Base-by-base conservation (phyloP, 2,113 vertebrate genomes). In the Phalacrocorax aristotelis region DNA sequence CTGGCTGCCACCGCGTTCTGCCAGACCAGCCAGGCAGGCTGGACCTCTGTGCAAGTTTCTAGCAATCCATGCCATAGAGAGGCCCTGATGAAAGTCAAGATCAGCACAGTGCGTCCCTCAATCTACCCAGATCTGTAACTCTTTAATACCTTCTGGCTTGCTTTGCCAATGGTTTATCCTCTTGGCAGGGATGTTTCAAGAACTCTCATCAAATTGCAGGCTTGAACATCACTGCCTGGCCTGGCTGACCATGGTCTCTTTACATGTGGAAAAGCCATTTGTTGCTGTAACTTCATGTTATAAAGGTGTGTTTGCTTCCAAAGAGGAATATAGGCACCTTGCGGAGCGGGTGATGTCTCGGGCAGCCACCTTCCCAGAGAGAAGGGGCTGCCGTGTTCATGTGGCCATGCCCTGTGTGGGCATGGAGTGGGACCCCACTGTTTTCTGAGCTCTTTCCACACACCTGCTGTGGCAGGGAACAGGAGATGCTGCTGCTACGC, bases 291-390 rank as follows among this genome's bases (percentile, higher is more conserved):
- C 38, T 38, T 23, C 4, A 1, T 8, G n/a, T 29, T 51, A n/a
- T 29, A 61, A 49, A 62, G 51, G 19, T 0, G 1, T 2, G n/a
- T 51, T 30, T 75, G 22, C 52, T 77, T 69, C 68, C 46, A 44
- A 34, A 30, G 17, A 38, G 44, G 38, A 54, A 30, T 54, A 30
- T 1, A 25, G 74, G 48, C 62, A 62, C 0, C 0, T 40, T 2
- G 6, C 6, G 18, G 82, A 64, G 82, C 1, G 14, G 29, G 26
- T 27, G 46, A 22, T 38, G 36, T 49, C 54, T 51, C 27, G 5
- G 9, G 34, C 42, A 40, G 52, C 18, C 25, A 4, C 57, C 10
- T 12, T 51, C 17, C 36, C 29, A 29, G 55, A 29, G 74, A 20
- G 54, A 51, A 62, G 48, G 64, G 25, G 77, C 57, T 66, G 34